These are phyloP conservation scores for Erinaceus europaeus DNA, from an alignment of 2,113 vertebrate genomes.

Conservation along the genomic window DNA sequence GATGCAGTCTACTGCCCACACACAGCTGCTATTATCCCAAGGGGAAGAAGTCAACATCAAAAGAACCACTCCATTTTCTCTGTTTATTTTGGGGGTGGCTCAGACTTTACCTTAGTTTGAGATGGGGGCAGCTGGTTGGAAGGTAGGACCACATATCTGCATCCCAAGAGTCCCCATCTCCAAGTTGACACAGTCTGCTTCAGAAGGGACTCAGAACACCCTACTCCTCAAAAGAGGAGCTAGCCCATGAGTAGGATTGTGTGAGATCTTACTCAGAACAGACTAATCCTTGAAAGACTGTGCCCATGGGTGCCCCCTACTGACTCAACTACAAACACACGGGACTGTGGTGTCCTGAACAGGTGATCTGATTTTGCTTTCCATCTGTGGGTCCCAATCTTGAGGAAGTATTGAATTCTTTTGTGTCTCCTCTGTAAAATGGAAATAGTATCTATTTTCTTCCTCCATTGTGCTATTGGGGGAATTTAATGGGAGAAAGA, in stretches of 20 bases:
- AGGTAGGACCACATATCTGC: accelerated
- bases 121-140: background rate
- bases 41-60: background rate
- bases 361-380: background rate
- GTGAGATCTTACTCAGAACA: background rate
- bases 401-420: background rate
- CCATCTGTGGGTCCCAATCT: background rate
- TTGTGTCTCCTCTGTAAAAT: background rate
- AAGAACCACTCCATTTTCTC: background rate
- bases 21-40: no score
- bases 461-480: background rate
- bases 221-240: background rate
- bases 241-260: background rate
- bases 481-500: background rate
- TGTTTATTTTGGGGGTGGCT: background rate
- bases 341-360: background rate
- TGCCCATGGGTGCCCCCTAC: accelerated
- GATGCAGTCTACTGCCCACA: no score
- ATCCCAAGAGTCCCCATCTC: background rate
- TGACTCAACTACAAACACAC: background rate
- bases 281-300: background rate
- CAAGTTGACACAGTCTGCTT: background rate
- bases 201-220: background rate
- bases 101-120: background rate
- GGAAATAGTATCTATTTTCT: background rate